Evolutionary conservation across 2,888 invertebrate genomes (phyloP), one percentile per base, ranked within the genome.

Genomic region (Tenthredo distinguenda): DNA sequence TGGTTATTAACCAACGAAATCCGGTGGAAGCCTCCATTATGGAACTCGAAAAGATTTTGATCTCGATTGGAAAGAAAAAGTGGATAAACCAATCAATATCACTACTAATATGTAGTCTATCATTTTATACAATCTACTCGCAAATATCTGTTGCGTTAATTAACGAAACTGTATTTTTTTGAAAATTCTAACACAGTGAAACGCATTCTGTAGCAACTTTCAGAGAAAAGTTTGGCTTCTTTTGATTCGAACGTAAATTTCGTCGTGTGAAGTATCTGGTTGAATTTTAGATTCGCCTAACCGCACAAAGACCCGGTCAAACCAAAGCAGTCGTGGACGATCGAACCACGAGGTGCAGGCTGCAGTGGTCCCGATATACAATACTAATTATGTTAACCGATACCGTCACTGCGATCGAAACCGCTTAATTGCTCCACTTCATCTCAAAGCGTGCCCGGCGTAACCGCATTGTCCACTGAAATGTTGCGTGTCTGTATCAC

Each of bases 311-410:
- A 47, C 47, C 15, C 12, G 15, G 47, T 15, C 47, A 47, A 47
- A 47, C 47, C 47, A 47, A 47, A 47, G 0, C 47, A 47, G 47
- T 47, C 47, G 12, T 47, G 15, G 15, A n/a, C 55, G n/a, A 55
- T 55, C 55, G 55, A 55, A 55, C 55, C 55, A 55, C 55, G 7
- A 55, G 55, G 55, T 55, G n/a, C 55, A 18, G n/a, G 15, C 12
- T n/a, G n/a, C 7, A n/a, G 55, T n/a, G 55, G n/a, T 55, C n/a
- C n/a, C 7, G 55, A 55, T 55, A 55, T 55, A 55, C n/a, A n/a
- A 55, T 55, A 55, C 55, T 55, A 55, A 55, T 55, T n/a, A 55
- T 55, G 55, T 55, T 55, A 55, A 55, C 55, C 55, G 55, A 55
- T 55, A 55, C 55, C n/a, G 55, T n/a, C 55, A 55, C 55, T 6